A percentile compares a stretch with the other conserved stretches of the same genome.
These are phyloP conservation scores for Dufourea novaeangliae DNA, from an alignment of 1,140 invertebrate genomes.

Conservation along the genomic window DNA sequence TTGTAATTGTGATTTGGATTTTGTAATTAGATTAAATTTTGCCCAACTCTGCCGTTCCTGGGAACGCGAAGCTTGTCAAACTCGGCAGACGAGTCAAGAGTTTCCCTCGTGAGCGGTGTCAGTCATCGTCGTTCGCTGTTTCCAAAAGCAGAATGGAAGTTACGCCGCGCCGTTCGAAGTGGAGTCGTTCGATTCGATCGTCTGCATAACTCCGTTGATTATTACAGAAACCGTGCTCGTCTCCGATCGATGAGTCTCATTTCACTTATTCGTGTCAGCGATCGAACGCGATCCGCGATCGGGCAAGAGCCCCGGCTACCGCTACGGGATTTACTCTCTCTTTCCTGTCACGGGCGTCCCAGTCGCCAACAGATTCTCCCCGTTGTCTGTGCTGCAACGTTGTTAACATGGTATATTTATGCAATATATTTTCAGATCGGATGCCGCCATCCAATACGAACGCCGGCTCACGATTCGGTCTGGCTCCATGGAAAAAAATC, in stretches of 20 bases:
- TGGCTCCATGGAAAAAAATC: conserved; percentile 26
- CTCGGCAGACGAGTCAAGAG: no score
- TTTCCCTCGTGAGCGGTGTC: not conserved
- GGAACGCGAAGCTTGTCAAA: no score
- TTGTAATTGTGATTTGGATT: no score
- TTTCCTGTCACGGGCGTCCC: conserved; percentile 46
- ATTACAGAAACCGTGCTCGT: not conserved
- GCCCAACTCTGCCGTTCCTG: no score
- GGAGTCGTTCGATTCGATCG: not conserved
- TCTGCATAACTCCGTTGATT: not conserved
- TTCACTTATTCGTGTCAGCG: conserved; percentile 29
- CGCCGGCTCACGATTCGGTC: not conserved
- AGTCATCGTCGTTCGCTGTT: not conserved
- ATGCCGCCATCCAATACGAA: conserved; percentile 8
- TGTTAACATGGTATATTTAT: conserved; percentile 50
- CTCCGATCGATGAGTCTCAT: conserved; percentile 35
- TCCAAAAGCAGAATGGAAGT: not conserved
- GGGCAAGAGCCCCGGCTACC: conserved; percentile 14
- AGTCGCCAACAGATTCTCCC: conserved; percentile 28
- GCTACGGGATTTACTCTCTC: conserved; percentile 38
- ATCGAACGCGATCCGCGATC: conserved; percentile 12
- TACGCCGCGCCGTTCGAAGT: no score
- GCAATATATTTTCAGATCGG: conserved; percentile 51
- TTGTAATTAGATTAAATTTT: no score
- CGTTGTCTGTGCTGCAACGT: conserved; percentile 25